These are phyloP conservation scores for Gymnobelideus leadbeateri DNA, from an alignment of 2,113 vertebrate genomes.

Conservation along the genomic window DNA sequence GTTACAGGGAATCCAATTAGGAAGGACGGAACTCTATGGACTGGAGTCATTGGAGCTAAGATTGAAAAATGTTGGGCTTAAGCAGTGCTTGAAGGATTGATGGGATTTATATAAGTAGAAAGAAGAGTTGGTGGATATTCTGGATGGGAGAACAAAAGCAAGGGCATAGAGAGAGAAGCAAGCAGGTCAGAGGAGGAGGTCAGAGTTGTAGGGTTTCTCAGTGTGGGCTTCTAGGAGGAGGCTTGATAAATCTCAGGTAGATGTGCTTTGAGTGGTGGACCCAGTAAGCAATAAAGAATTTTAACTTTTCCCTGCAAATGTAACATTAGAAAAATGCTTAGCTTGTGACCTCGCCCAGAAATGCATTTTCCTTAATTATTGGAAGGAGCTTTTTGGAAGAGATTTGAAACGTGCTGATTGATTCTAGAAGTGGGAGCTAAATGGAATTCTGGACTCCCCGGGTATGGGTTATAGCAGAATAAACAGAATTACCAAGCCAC, in stretches of 20 bases:
- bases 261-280: slow-evolving; percentile 32
- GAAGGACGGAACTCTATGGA: not conserved
- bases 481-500: not conserved
- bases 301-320: slow-evolving; percentile 48
- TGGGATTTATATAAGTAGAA: slow-evolving; percentile 36
- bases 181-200: slow-evolving; percentile 57
- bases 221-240: not conserved
- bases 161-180: slow-evolving; percentile 56
- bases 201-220: slow-evolving; percentile 43
- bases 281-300: slow-evolving; percentile 9
- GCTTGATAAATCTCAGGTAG: slow-evolving; percentile 24
- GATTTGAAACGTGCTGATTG: slow-evolving; percentile 1
- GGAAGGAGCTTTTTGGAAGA: not conserved
- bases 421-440: slow-evolving; percentile 32
- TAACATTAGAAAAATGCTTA: slow-evolving; percentile 22
- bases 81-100: slow-evolving; percentile 8
- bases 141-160: not conserved
- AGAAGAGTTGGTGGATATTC: slow-evolving; percentile 23
- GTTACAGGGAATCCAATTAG: slow-evolving; percentile 11
- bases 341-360: slow-evolving; percentile 23
- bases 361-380: slow-evolving; percentile 27
- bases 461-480: slow-evolving; percentile 14
- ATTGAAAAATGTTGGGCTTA: slow-evolving; percentile 16
- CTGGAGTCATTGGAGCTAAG: slow-evolving; percentile 15
- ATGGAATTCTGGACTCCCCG: not conserved